Conservation (phyloP, 2,113 vertebrate species). For the Heptranchias perlo region DNA sequence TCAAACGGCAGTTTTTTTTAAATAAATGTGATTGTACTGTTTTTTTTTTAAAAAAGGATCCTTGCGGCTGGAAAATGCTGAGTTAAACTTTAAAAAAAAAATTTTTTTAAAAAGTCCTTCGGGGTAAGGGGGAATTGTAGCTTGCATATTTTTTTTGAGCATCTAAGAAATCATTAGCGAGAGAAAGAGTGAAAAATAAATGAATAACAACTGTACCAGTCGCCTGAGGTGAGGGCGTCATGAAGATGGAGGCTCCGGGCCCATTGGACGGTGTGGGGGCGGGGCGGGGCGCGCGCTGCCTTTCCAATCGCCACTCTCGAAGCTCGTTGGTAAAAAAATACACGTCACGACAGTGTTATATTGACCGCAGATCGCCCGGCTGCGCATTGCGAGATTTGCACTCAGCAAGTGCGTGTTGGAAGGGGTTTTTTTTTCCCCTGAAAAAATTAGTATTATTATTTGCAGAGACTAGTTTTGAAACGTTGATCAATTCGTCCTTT, state of each 20-base stretch:
- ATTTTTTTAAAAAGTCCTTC: no score
- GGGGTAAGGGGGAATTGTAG: background rate
- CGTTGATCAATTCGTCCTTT: background rate
- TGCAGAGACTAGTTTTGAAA: background rate
- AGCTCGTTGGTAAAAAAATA: background rate
- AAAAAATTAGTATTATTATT: no score
- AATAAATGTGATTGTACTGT: no score
- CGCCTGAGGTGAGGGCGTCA: background rate
- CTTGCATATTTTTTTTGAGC: background rate
- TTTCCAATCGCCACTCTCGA: conserved; percentile 6
- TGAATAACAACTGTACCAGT: no score
- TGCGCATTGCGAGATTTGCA: background rate
- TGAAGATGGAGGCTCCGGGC: background rate
- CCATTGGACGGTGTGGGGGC: background rate
- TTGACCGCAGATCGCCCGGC: background rate
- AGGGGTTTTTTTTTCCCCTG: no score
- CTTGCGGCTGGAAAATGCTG: no score
- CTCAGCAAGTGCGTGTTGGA: no score
- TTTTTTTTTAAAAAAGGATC: no score
- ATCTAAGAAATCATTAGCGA: background rate
- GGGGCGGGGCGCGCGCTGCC: background rate
- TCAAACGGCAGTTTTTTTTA: background rate
- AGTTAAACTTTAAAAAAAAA: no score
- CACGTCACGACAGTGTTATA: no score
- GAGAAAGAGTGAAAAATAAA: background rate